Percentiles rank a stretch among this genome's conserved stretches.
Evolutionary conservation across 2,113 vertebrate genomes (phyloP).

Genomic region (Rutilus rutilus): DNA sequence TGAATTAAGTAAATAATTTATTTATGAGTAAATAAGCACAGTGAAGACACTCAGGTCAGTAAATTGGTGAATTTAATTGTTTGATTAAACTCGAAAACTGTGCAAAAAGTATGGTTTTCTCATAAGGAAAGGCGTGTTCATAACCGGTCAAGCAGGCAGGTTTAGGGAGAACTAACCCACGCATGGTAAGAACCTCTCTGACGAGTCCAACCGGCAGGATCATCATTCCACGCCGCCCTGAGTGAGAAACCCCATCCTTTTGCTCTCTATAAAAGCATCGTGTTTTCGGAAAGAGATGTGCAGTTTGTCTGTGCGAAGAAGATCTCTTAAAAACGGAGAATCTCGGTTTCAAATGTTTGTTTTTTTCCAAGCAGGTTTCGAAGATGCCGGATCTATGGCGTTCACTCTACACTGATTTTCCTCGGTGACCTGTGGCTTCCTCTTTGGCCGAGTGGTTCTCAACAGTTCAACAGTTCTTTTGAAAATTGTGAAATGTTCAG

Average conservation of each 20-base stretch:
- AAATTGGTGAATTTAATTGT: not conserved
- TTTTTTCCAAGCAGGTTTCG: not conserved
- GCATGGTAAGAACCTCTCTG: slow-evolving; percentile 32
- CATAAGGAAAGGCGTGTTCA: slow-evolving; percentile 15
- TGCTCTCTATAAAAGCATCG: slow-evolving; percentile 40
- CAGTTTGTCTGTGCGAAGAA: not conserved
- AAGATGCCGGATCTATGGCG: not conserved
- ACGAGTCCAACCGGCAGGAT: slow-evolving; percentile 49
- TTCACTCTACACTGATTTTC: not conserved
- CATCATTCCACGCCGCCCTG: slow-evolving; percentile 39
- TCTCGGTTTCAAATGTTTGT: not conserved
- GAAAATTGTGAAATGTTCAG: slow-evolving; percentile 92
- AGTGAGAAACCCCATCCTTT: not conserved
- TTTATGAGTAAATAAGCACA: not conserved
- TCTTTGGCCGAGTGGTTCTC: slow-evolving; percentile 85
- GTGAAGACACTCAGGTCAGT: not conserved
- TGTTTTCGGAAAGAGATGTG: not conserved
- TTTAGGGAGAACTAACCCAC: slow-evolving; percentile 5
- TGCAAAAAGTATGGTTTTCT: not conserved
- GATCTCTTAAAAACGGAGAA: not conserved
- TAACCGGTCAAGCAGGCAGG: slow-evolving; percentile 49
- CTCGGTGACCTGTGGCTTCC: slow-evolving; percentile 29
- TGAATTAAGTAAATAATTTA: too few species aligned
- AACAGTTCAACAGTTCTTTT: slow-evolving; percentile 91
- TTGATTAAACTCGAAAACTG: not conserved